Evolutionary conservation across 64 coral and sea anemone species (phyloP), one percentile per base, ranked within the genome.

Genomic region (Cladopsammia gracilis): DNA sequence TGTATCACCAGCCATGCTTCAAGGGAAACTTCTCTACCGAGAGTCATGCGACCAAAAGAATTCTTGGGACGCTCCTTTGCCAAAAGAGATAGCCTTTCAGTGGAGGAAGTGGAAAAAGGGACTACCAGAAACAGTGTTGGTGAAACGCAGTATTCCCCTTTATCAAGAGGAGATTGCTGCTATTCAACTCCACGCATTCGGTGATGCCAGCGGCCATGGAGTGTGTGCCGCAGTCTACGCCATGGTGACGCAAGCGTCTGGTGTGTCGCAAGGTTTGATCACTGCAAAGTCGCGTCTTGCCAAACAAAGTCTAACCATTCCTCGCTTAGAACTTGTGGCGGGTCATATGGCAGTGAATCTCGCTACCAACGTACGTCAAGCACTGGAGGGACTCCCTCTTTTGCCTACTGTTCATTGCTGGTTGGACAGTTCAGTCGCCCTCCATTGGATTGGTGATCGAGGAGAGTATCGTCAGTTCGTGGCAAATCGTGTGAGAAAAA

Each of bases 341-440:
- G 88, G 94, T 8, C 93, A 95, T 48, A 95, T 95, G 94, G 82
- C 89, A 43, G 89, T 91, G 15, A 95, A 91, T 81, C 59, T 95
- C 20, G 13, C 53, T 9, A 70, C 16, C 12, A 95, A 95, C 81
- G 94, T 95, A 12, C 62, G 74, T 4, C 59, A 58, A 9, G 67
- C 94, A 44, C 61, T 95, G 57, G 83, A 84, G 15, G 78, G 78
- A 43, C 69, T 76, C 26, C 78, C 46, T 58, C 22, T 78, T 22
- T 52, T 16, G 2, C 9, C 18, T 3, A 7, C 24, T 14, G 9
- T 76, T 9, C 72, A 90, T 16, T 48, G 57, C 53, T 95, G 88
- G 71, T 47, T 91, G 5, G 94, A 95, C 79, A 91, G 88, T 46
- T 86, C 62, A 7, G 94, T 91, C 12, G 94, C 89, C 48, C 46